These are phyloP conservation scores for Lepidonotus clava DNA, from an alignment of 2,888 invertebrate species.

Conservation along the genomic window DNA sequence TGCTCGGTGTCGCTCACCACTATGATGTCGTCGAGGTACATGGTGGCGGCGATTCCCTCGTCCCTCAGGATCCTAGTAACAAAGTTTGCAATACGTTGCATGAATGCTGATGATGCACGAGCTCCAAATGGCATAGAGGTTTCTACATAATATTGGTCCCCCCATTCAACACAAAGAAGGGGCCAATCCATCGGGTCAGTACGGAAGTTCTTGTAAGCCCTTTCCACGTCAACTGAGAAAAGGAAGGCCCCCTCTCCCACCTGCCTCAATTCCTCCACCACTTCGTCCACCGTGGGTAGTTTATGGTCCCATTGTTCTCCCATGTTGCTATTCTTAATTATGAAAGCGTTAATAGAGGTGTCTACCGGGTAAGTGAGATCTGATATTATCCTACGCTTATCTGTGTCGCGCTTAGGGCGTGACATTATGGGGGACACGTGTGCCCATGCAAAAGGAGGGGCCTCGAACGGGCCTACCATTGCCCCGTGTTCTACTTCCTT, in stretches of 20 bases:
- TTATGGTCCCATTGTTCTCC: neutral
- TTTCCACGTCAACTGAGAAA: neutral
- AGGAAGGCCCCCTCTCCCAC: neutral
- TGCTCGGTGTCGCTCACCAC: no score
- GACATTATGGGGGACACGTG: neutral
- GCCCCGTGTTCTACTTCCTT: neutral
- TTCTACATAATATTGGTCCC: neutral
- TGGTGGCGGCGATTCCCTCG: neutral
- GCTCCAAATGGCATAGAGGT: neutral
- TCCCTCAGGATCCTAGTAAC: neutral
- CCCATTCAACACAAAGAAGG: neutral
- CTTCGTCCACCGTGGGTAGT: neutral
- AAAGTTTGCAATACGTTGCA: constrained; percentile 33
- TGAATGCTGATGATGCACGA: neutral
- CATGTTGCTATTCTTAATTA: neutral
- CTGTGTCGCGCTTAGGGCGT: neutral
- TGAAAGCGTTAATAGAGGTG: neutral
- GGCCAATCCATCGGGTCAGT: neutral
- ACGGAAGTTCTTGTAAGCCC: neutral
- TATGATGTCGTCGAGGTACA: neutral
- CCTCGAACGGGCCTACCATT: neutral
- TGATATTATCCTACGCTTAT: neutral
- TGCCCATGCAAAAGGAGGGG: neutral
- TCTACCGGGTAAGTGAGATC: neutral
- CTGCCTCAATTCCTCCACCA: neutral